Percentiles rank a stretch among this genome's conserved stretches.
These are phyloP conservation scores for Drosophila takahashii DNA, from an alignment of 1,140 invertebrate species.

Conservation along the genomic window DNA sequence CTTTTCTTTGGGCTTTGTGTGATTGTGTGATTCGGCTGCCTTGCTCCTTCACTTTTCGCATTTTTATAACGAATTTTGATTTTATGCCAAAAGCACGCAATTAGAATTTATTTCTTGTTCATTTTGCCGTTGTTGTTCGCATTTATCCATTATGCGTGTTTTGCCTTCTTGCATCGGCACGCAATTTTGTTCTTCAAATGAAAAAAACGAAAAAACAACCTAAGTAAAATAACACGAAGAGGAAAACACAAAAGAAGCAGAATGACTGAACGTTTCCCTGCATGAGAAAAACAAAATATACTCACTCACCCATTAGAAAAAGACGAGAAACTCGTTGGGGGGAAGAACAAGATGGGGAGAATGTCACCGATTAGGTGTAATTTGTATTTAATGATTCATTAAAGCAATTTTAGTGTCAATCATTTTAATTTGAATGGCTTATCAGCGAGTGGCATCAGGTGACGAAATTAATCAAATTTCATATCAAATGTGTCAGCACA, in stretches of 20 bases:
- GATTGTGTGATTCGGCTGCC: conserved; percentile 16
- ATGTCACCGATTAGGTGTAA: conserved; percentile 52
- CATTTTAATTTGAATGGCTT: conserved; percentile 52
- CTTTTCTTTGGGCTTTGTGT: conserved; percentile 44
- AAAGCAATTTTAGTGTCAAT: conserved; percentile 53
- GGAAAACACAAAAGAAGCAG: conserved; percentile 18
- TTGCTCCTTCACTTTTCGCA: conserved; percentile 52
- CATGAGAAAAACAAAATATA: conserved; percentile 34
- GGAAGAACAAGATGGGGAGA: conserved; percentile 16
- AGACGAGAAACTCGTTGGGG: conserved; percentile 8
- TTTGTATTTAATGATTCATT: conserved; percentile 55
- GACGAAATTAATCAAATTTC: conserved; percentile 54
- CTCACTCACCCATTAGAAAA: conserved; percentile 33
- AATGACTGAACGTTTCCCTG: conserved; percentile 44
- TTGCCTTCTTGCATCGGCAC: conserved; percentile 40
- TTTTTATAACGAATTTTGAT: conserved; percentile 75
- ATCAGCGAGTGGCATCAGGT: conserved; percentile 43
- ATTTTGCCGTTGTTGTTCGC: conserved; percentile 30
- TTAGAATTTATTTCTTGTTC: conserved; percentile 75
- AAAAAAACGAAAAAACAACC: conserved; percentile 12
- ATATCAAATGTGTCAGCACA: conserved; percentile 47
- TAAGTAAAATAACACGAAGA: conserved; percentile 23
- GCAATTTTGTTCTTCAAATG: conserved; percentile 61
- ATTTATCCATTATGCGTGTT: conserved; percentile 47
- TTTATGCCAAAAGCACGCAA: conserved; percentile 80